Percentiles rank a stretch among this genome's conserved stretches.
Conservation (phyloP, 1,140 invertebrate species). For the Carposina sasakii region DNA sequence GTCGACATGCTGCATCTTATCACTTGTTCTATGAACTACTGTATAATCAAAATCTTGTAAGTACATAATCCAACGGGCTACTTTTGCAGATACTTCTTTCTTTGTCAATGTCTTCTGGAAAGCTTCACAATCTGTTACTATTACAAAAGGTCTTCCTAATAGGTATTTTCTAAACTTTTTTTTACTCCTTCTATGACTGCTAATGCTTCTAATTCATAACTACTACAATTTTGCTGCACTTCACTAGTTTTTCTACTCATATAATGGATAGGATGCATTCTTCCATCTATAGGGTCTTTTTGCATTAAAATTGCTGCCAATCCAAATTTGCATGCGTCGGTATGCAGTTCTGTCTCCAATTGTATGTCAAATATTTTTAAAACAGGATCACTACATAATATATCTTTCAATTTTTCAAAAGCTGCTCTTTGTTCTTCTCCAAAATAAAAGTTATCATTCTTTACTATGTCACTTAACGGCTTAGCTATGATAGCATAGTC, state of each 20-base stretch:
- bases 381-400: constrained; percentile 22
- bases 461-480: constrained; percentile 31
- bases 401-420: constrained; percentile 9
- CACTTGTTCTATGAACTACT: too few relatives aligned
- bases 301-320: constrained; percentile 39
- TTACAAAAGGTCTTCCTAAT: constrained; percentile 32
- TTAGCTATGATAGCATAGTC: too few relatives aligned
- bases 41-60: too few relatives aligned
- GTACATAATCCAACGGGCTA: constrained; percentile 31
- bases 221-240: constrained; percentile 39
- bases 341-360: constrained; percentile 21
- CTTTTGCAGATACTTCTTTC: constrained; percentile 26
- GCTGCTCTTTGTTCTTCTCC: not conserved
- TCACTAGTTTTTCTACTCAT: constrained; percentile 33
- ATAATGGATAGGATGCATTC: constrained; percentile 32
- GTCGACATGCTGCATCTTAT: too few relatives aligned
- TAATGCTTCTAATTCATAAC: constrained; percentile 44
- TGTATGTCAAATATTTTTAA: constrained; percentile 34
- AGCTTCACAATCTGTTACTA: constrained; percentile 40
- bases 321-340: constrained; percentile 30
- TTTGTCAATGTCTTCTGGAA: constrained; percentile 28
- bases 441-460: constrained; percentile 17
- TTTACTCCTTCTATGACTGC: constrained; percentile 27
- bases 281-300: constrained; percentile 27
- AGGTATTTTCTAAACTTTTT: constrained; percentile 27